Conservation (phyloP, 2,888 invertebrate species). For the Himalopsyche tibetana region DNA sequence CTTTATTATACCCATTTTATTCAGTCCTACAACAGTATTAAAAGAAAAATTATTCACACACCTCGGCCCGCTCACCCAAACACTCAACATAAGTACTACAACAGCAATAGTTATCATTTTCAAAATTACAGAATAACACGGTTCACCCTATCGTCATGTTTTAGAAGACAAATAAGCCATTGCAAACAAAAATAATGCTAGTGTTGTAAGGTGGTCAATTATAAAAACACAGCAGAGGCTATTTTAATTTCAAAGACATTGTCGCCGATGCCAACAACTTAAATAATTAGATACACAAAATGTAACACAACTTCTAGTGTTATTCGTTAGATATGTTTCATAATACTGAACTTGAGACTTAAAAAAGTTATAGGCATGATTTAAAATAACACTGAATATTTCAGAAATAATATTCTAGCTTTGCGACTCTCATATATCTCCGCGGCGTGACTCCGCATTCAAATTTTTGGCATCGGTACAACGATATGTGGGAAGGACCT, state of each 20-base stretch:
- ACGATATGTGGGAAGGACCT: constrained; percentile 17
- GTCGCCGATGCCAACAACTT: neutral
- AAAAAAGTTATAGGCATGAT: neutral
- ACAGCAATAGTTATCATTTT: neutral
- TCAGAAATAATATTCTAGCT: constrained; percentile 29
- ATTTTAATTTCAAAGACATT: neutral
- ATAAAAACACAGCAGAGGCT: neutral
- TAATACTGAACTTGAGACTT: neutral
- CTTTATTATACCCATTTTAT: constrained; percentile 11
- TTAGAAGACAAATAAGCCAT: constrained; percentile 20
- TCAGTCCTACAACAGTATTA: neutral
- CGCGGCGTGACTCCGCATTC: neutral
- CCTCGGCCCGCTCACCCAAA: neutral
- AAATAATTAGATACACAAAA: neutral
- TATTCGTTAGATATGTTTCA: neutral
- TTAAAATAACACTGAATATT: constrained; percentile 22
- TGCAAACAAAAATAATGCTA: neutral
- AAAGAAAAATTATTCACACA: constrained; percentile 26
- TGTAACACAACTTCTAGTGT: neutral
- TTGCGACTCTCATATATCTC: neutral
- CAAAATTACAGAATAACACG: constrained; percentile 11
- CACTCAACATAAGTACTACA: neutral
- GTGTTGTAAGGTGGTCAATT: neutral
- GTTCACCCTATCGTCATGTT: constrained; percentile 12
- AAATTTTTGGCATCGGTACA: constrained; percentile 36